Percentiles rank a stretch among this genome's conserved stretches.
phyloP scores from a whole-genome alignment of 2,888 invertebrate genomes.

The Taphrorychus bicolor region DNA sequence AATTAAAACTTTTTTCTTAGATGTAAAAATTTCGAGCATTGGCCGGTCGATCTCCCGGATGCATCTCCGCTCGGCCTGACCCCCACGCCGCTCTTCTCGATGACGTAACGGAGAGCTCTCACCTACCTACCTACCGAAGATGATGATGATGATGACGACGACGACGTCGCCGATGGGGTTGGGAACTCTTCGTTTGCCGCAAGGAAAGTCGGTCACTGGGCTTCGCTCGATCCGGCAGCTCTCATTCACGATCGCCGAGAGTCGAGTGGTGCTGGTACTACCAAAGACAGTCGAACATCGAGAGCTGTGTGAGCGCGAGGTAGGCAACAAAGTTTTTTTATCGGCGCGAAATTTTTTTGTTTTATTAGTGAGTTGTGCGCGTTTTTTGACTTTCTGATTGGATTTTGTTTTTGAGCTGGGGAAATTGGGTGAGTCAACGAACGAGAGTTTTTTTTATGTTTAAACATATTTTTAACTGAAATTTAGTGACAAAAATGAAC shows the following conservation, averaged over 20 bases:
- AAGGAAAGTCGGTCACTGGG: constrained; percentile 43
- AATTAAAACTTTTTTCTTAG: background rate
- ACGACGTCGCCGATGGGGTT: constrained; percentile 25
- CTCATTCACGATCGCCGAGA: constrained; percentile 24
- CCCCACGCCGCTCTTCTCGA: constrained; percentile 1
- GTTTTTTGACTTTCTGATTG: constrained; percentile 3
- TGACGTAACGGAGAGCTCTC: constrained; percentile 35
- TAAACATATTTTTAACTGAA: too few species aligned
- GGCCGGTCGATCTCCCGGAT: background rate
- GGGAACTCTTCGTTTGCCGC: constrained; percentile 27
- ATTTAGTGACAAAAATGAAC: background rate
- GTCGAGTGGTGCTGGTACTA: too few species aligned
- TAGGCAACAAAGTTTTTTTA: too few species aligned
- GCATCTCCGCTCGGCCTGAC: background rate
- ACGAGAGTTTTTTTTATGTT: too few species aligned
- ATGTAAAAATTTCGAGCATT: background rate
- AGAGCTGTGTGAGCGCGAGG: constrained; percentile 5
- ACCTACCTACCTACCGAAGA: constrained; percentile 10
- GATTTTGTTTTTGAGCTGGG: background rate
- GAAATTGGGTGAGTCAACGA: background rate
- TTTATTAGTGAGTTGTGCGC: constrained; percentile 4
- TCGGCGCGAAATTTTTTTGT: constrained; percentile 2
- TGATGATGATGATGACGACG: constrained; percentile 8
- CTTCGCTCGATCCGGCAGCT: constrained; percentile 38
- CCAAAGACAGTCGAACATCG: constrained; percentile 26